These are phyloP conservation scores for Pherbina coryleti DNA, from an alignment of 2,888 invertebrate genomes.

Conservation along the genomic window DNA sequence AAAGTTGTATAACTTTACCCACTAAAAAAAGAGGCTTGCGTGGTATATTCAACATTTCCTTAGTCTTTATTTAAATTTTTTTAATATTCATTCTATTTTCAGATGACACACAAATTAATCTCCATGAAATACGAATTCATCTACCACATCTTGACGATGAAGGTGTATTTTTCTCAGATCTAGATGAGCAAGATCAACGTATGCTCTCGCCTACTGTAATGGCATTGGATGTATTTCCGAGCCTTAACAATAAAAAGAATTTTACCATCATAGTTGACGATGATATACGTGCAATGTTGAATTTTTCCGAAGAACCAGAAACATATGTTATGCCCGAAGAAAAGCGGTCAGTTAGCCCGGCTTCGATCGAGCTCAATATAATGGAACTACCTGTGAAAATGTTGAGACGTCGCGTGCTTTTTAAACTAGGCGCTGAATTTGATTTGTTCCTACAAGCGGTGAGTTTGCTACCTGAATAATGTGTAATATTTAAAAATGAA, in stretches of 20 bases:
- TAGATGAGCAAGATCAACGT: constrained; percentile 58
- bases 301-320: constrained; percentile 31
- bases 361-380: constrained; percentile 51
- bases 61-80: not conserved
- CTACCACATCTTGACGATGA: constrained; percentile 61
- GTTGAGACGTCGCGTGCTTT: constrained; percentile 49
- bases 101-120: constrained; percentile 34
- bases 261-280: constrained; percentile 58
- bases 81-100: constrained; percentile 11
- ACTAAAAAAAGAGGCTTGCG: not conserved
- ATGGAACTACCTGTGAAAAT: constrained; percentile 53
- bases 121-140: constrained; percentile 47
- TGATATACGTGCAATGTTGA: constrained; percentile 50
- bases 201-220: constrained; percentile 60
- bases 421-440: constrained; percentile 57
- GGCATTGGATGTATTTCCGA: constrained; percentile 58
- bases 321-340: constrained; percentile 41
- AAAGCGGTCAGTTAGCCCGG: not conserved
- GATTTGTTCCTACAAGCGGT: constrained; percentile 58
- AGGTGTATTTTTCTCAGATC: constrained; percentile 65
- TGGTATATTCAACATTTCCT: constrained; percentile 1
- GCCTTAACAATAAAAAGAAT: constrained; percentile 54
- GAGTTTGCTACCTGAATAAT: constrained; percentile 42
- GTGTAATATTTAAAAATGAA: too few relatives aligned
- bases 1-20: not conserved